Conservation (phyloP, 2,113 vertebrate species). For the Phaethon lepturus region DNA sequence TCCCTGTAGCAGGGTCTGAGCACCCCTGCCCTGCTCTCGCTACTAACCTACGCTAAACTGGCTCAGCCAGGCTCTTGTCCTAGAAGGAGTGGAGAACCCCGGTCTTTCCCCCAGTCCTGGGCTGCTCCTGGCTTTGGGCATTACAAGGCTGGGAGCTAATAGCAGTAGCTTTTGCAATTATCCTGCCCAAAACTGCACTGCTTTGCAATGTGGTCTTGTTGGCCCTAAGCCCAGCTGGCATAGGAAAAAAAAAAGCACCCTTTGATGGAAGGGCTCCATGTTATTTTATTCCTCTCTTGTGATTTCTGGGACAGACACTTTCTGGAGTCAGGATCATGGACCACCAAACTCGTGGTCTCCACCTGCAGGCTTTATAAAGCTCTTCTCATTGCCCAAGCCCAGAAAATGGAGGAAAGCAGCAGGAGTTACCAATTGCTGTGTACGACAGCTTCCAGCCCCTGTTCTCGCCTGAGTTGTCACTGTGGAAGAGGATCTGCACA, state of each 20-base stretch:
- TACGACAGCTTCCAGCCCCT: constrained; percentile 89
- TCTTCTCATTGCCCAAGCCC: neutral
- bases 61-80: neutral
- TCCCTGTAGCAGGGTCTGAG: neutral
- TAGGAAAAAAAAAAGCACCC: neutral
- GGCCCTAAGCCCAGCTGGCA: neutral
- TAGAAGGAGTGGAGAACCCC: neutral
- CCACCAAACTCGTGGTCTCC: neutral
- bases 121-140: neutral
- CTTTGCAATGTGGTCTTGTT: neutral
- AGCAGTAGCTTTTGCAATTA: neutral
- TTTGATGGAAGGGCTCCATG: neutral
- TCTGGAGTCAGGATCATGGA: neutral
- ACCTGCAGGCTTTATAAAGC: neutral
- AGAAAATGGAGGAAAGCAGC: neutral
- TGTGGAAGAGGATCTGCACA: constrained; percentile 85
- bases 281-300: neutral
- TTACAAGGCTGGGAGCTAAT: neutral
- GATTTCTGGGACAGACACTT: neutral
- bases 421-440: constrained; percentile 78
- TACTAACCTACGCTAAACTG: neutral
- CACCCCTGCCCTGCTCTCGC: neutral
- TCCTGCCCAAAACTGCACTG: neutral
- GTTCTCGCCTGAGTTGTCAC: constrained; percentile 93
- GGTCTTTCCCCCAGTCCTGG: neutral